Evolutionary conservation across 2,797 vertebrate species (phyloP).

Genomic region (Chloroceryle amazona): DNA sequence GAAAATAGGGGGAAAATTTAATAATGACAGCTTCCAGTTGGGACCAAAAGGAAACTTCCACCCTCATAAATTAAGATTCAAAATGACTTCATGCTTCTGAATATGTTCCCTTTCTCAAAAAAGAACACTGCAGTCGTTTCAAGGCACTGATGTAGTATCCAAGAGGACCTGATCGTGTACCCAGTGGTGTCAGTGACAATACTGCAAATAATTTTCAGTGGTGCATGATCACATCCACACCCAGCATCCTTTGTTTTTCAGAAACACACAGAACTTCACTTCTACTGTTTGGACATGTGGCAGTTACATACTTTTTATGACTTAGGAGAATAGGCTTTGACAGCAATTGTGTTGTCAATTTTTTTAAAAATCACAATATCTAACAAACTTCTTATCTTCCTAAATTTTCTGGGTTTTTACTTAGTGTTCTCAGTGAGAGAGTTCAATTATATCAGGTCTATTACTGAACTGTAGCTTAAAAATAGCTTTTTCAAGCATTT

Average conservation of each 20-base stretch:
- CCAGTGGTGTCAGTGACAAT: not conserved
- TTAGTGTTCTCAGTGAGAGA: not conserved
- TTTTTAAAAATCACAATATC: not conserved
- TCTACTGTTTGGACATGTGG: not conserved
- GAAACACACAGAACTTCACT: not conserved
- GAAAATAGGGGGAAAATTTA: not conserved
- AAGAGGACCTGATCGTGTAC: not conserved
- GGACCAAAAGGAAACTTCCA: not conserved
- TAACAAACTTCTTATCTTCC: not conserved
- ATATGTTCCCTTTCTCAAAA: not conserved
- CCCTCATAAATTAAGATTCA: not conserved
- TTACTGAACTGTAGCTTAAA: not conserved
- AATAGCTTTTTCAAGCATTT: not conserved
- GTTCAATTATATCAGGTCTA: not conserved
- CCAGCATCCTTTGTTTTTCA: not conserved
- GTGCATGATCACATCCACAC: not conserved
- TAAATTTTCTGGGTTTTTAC: not conserved
- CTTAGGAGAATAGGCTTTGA: not conserved
- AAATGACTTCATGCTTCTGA: not conserved
- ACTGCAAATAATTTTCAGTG: not conserved
- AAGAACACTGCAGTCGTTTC: not conserved
- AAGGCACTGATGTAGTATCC: not conserved
- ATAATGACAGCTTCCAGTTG: not conserved
- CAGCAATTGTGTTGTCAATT: not conserved
- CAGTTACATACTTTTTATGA: not conserved